A percentile compares a stretch with the other conserved stretches of the same genome.
These are phyloP conservation scores for Acleris emargana DNA, from an alignment of 2,888 invertebrate species.

Conservation along the genomic window DNA sequence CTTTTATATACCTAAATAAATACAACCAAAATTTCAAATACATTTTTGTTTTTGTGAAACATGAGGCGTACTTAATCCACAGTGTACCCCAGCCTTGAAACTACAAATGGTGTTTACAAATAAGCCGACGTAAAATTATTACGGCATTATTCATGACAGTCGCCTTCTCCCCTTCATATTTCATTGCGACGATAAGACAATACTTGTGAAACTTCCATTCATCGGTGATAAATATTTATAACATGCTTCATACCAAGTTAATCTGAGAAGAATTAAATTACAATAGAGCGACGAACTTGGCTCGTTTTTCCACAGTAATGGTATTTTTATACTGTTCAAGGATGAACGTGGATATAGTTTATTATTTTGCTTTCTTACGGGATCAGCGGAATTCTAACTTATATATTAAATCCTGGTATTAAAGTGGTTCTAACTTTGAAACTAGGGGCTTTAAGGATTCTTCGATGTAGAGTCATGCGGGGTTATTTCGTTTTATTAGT, in stretches of 20 bases:
- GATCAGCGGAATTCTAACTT: slow-evolving; percentile 12
- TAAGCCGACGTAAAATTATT: slow-evolving; percentile 3
- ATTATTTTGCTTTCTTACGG: slow-evolving; percentile 32
- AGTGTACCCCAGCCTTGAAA: slow-evolving; percentile 3
- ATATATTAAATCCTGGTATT: slow-evolving; percentile 8
- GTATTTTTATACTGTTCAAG: slow-evolving; percentile 32
- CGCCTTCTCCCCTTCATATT: slow-evolving; percentile 10
- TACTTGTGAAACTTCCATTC: slow-evolving; percentile 18
- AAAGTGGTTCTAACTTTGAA: not conserved
- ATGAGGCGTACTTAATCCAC: not conserved
- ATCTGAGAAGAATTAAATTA: slow-evolving; percentile 36
- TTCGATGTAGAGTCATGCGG: not conserved
- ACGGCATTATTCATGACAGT: slow-evolving; percentile 16
- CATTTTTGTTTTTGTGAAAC: too few species aligned
- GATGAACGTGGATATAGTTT: slow-evolving; percentile 30
- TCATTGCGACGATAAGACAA: slow-evolving; percentile 27
- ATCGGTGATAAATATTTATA: slow-evolving; percentile 31
- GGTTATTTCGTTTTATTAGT: too few species aligned
- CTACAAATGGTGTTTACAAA: slow-evolving; percentile 16
- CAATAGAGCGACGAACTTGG: slow-evolving; percentile 31
- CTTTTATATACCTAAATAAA: too few species aligned
- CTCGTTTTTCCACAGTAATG: slow-evolving; percentile 27
- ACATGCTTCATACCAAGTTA: slow-evolving; percentile 26
- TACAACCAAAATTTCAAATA: too few species aligned
- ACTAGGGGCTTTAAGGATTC: not conserved